Conservation (phyloP, 2,888 invertebrate genomes). For the Sesia bembeciformis region DNA sequence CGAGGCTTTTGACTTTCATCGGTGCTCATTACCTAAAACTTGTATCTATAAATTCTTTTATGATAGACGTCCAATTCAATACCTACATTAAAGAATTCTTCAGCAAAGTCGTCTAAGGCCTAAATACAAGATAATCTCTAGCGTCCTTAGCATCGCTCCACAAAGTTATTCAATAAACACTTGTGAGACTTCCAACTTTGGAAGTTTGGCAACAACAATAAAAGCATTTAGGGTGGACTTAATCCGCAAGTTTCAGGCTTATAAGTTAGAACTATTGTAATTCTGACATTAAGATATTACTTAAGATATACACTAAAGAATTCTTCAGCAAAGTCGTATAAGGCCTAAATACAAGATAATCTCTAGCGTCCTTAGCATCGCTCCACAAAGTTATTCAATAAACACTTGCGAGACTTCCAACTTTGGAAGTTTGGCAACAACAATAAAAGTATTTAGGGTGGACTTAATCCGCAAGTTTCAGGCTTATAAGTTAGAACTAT, state of each 20-base stretch:
- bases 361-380: background rate
- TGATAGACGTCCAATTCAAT: no score
- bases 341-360: background rate
- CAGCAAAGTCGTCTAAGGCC: background rate
- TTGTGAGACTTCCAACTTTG: background rate
- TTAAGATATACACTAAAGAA: no score
- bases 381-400: background rate
- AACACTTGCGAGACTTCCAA: background rate
- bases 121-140: background rate
- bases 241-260: background rate
- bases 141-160: background rate
- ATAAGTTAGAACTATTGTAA: background rate
- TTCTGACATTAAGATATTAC: no score
- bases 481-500: background rate
- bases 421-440: background rate
- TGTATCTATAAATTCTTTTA: no score
- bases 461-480: background rate
- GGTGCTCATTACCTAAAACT: no score
- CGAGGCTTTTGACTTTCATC: no score
- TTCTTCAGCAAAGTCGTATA: background rate
- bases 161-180: background rate
- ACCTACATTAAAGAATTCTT: no score
- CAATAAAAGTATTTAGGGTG: background rate
- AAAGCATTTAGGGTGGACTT: background rate
- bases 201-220: background rate